Base-by-base conservation (phyloP, 1,140 invertebrate species). In the Zaprionus camerounensis region DNA sequence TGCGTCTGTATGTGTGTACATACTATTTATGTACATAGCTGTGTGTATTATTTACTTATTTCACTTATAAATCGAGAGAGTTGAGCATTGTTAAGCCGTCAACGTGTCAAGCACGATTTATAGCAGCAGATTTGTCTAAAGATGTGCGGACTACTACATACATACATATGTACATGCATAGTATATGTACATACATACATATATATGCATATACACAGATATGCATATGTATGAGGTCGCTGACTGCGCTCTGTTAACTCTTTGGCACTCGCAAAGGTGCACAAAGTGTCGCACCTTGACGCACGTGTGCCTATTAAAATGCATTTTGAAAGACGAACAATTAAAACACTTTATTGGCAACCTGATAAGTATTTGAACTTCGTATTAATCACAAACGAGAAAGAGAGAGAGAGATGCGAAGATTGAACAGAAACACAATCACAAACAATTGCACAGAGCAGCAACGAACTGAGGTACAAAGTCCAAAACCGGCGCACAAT, bases 91-190 rank as follows among this genome's bases (percentile, higher is more conserved):
- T 67, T 62, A 53, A 56, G 61, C 20, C 36, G 63, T n/a, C 69
- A 76, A 76, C 74, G 74, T 76, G 74, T 72, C 63, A 76, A 72
- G 46, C 74, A 72, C 74, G 69, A 76, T 76, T 76, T 38, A 34
- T 65, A 62, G 41, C 65, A 38, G 36, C 34, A 53, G 20, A 56
- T 49, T 9, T 13, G 6, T 31, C 26, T 59, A 13, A 38, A 74
- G 51, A 74, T 58, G 31, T 41, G 68, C n/a, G 9, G 7, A 9
- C 68, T 58, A 44, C 12, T 41, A 36, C 20, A 34, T 26, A 51
- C 34, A 24, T 31, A 73, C n/a, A 38, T 66, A 53, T 49, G 7
- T 28, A 9, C 3, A 34, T 41, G 28, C 20, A 22, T 44, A 26
- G 31, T 7, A 36, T 34, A 44, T 12, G 38, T 34, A 24, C 20